Conservation (phyloP, 2,113 vertebrate genomes). For the Vulpes ferrilata region DNA sequence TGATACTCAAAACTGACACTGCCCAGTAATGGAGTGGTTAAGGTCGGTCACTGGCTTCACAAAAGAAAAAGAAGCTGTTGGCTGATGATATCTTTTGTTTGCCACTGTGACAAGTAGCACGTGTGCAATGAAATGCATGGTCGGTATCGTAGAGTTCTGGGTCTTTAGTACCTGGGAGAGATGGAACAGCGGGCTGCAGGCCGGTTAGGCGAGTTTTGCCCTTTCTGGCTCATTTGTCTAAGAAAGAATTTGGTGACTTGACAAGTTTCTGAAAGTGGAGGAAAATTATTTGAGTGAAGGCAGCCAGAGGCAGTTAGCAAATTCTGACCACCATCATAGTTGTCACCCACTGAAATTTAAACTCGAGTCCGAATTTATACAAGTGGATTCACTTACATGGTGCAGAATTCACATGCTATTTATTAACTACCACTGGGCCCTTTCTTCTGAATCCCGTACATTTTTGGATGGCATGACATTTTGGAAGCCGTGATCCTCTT, state of each 20-base stretch:
- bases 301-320: conserved; percentile 73
- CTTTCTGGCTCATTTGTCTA: conserved; percentile 72
- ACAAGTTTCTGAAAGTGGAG: conserved; percentile 72
- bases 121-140: background rate
- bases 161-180: conserved; percentile 28
- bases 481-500: conserved; percentile 62
- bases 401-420: conserved; percentile 59
- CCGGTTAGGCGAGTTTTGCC: background rate
- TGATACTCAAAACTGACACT: background rate
- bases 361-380: conserved; percentile 73
- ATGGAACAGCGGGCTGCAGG: conserved; percentile 24
- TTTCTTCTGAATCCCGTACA: conserved; percentile 56
- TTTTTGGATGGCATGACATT: conserved; percentile 59
- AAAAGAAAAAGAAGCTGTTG: background rate
- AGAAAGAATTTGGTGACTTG: conserved; percentile 72
- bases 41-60: background rate
- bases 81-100: background rate
- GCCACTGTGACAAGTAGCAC: background rate
- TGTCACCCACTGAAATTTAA: conserved; percentile 74
- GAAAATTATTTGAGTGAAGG: conserved; percentile 70
- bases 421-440: conserved; percentile 59
- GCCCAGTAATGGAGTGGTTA: background rate
- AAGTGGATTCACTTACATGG: conserved; percentile 79
- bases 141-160: background rate
- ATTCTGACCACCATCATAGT: conserved; percentile 74